Evolutionary conservation across 2,888 invertebrate species (phyloP), one percentile per base, ranked within the genome.

Genomic region (Andrena bucephala): DNA sequence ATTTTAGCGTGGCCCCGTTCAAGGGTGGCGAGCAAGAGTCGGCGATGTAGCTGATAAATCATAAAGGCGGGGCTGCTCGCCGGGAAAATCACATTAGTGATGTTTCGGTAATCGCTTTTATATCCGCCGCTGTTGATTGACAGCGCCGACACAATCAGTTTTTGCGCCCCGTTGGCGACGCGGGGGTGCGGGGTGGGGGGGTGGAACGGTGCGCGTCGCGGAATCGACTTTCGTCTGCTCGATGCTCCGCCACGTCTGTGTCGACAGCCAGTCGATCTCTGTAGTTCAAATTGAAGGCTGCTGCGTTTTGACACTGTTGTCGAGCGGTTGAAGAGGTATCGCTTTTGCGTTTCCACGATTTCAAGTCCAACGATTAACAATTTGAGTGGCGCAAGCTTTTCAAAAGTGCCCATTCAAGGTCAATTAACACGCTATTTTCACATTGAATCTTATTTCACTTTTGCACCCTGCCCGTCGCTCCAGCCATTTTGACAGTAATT

Each of bases 31-130:
- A 80, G 82, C 83, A 81, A 81, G 87, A 87, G 81, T 86, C 85
- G 77, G 52, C 70, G 71, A 59, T 66, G 83, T 75, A 76, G 77
- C 62, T 65, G 85, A 75, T 79, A 81, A 57, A 59, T 68, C 70
- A 80, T 67, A 77, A 82, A 83, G 82, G 78, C 68, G 57, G 31
- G 81, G 31, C 83, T 79, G 86, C 66, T 86, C 87, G 86, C n/a
- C 80, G 60, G 77, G 88, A 88, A 89, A 89, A 90, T 89, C 90
- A 85, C 85, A 86, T 89, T 89, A 90, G 90, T 80, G 87, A 90
- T 89, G 85, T 89, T 89, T 90, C 90, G 86, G 85, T 89, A 89
- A 90, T 87, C 89, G 87, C 88, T 87, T 90, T 89, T 89, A 87
- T 84, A 85, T 88, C 83, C 81, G 70, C 20, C 68, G 71, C 42